A percentile compares a stretch with the other conserved stretches of the same genome.
phyloP scores from a whole-genome alignment of 1,140 invertebrate species.

The Camponotus pennsylvanicus region DNA sequence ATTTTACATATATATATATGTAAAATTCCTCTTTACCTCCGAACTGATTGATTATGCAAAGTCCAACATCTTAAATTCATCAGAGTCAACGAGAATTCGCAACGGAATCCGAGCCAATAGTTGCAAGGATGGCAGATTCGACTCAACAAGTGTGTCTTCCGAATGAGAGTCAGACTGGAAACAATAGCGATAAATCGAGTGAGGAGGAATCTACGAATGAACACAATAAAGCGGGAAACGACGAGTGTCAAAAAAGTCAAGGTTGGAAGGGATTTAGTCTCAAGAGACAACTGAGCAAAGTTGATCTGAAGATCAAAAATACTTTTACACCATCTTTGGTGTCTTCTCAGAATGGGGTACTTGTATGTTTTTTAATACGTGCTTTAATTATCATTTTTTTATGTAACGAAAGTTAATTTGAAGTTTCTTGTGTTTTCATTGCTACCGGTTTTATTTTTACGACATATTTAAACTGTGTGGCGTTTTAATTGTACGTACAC shows the following conservation, averaged over 20 bases:
- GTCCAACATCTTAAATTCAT: constrained; percentile 76
- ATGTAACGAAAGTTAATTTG: background rate
- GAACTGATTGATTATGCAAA: constrained; percentile 78
- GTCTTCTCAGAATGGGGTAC: constrained; percentile 85
- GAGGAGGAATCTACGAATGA: constrained; percentile 74
- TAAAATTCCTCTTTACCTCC: constrained; percentile 41
- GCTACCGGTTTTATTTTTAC: background rate
- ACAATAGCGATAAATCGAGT: constrained; percentile 74
- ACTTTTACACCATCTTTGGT: constrained; percentile 86
- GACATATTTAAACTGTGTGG: background rate
- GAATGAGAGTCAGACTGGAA: constrained; percentile 72
- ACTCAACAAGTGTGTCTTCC: constrained; percentile 72
- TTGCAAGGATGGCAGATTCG: constrained; percentile 73
- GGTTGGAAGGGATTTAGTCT: constrained; percentile 91
- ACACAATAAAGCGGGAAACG: constrained; percentile 61
- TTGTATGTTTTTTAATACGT: constrained; percentile 79
- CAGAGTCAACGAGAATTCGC: constrained; percentile 76
- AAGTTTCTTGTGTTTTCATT: background rate
- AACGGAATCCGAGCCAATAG: constrained; percentile 73
- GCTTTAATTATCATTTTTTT: constrained; percentile 42
- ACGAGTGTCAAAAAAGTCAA: constrained; percentile 81
- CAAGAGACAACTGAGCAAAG: constrained; percentile 93
- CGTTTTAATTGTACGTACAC: background rate
- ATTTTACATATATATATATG: constrained; percentile 4
- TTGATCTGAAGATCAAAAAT: constrained; percentile 92